Percentiles rank a stretch among this genome's conserved stretches.
These are phyloP conservation scores for Odontomyia ornata DNA, from an alignment of 2,888 invertebrate genomes.

Conservation along the genomic window DNA sequence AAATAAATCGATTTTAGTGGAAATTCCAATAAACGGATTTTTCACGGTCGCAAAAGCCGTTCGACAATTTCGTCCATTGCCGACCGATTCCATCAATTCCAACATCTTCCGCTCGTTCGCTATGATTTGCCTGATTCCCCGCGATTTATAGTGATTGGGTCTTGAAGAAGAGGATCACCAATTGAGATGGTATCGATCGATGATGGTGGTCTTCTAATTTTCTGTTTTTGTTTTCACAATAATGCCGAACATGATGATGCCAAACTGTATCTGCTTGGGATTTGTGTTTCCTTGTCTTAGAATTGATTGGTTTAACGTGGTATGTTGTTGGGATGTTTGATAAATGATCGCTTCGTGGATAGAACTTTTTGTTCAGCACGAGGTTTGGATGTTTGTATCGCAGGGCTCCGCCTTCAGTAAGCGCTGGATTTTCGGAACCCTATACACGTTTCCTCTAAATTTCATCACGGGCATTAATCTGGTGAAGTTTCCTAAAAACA, in stretches of 20 bases:
- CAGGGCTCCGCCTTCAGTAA: constrained; percentile 45
- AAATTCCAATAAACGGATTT: constrained; percentile 47
- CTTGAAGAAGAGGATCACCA: constrained; percentile 12
- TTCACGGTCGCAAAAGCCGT: constrained; percentile 43
- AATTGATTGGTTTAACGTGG: constrained; percentile 48
- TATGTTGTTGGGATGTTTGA: constrained; percentile 45
- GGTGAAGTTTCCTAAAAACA: too few relatives aligned
- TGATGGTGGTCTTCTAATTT: constrained; percentile 32
- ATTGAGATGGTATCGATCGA: constrained; percentile 36
- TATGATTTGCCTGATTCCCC: constrained; percentile 38
- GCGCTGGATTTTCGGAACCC: background rate
- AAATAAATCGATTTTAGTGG: constrained; percentile 43
- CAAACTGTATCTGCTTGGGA: background rate
- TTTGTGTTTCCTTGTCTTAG: constrained; percentile 15
- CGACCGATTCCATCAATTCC: constrained; percentile 26
- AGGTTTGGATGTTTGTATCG: background rate
- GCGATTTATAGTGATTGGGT: constrained; percentile 13
- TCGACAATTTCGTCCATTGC: constrained; percentile 6
- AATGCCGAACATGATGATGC: too few relatives aligned
- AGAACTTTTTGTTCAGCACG: background rate
- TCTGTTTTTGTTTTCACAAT: constrained; percentile 31
- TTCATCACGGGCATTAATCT: background rate
- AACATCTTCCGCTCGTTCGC: background rate
- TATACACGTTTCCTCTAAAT: background rate
- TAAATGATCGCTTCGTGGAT: constrained; percentile 46